Evolutionary conservation across 2,113 vertebrate genomes (phyloP).

Genomic region (Epinephelus cyanopodus): DNA sequence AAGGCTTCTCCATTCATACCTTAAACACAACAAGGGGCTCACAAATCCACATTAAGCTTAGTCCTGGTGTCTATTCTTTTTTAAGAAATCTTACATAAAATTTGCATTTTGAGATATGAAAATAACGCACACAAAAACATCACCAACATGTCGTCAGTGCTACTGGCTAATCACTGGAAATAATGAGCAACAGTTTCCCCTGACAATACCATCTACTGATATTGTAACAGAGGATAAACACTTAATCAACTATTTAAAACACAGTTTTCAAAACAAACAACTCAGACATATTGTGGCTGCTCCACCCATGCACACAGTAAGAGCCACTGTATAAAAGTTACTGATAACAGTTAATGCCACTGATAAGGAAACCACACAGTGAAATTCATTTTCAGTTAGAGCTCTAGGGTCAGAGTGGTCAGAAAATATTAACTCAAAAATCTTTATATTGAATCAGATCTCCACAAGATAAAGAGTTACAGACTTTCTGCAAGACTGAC

Average conservation of each 20-base stretch:
- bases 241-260: not conserved
- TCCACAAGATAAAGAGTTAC: not conserved
- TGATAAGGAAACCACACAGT: not conserved
- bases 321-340: not conserved
- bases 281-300: not conserved
- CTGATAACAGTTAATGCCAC: conserved; percentile 13
- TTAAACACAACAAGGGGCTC: not conserved
- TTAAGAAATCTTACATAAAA: not conserved
- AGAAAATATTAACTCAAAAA: not conserved
- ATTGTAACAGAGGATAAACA: not conserved
- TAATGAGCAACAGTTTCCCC: not conserved
- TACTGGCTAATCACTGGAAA: not conserved
- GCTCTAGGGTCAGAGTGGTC: not conserved
- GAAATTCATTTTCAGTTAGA: not conserved
- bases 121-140: not conserved
- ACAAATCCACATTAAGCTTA: not conserved
- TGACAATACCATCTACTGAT: conserved; percentile 2
- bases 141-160: not conserved
- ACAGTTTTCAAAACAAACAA: conserved; percentile 4
- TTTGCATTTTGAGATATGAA: not conserved
- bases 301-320: not conserved
- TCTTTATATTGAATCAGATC: not conserved
- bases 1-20: not conserved
- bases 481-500: not conserved
- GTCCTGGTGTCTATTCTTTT: not conserved